phyloP scores from a whole-genome alignment of 2,888 invertebrate genomes.

The Pocota personata region DNA sequence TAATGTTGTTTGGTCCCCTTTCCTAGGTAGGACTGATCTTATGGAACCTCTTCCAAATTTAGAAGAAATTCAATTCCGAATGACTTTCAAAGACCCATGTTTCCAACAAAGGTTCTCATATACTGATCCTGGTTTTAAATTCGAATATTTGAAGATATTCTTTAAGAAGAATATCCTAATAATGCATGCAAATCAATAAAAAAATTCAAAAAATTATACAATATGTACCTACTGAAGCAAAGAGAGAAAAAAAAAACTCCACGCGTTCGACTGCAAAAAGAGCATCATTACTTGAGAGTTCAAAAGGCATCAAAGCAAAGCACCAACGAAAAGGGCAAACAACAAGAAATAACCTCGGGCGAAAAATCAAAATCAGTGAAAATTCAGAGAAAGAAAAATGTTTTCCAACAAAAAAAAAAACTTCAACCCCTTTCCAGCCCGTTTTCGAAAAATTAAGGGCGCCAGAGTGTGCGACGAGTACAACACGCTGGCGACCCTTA shows the following conservation, averaged over 20 bases:
- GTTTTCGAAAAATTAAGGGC: constrained; percentile 53
- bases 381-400: constrained; percentile 46
- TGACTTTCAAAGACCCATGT: too few relatives aligned
- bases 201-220: background rate
- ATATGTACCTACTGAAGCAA: too few relatives aligned
- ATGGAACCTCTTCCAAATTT: too few relatives aligned
- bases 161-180: background rate
- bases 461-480: constrained; percentile 55
- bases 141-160: too few relatives aligned
- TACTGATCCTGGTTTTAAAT: too few relatives aligned
- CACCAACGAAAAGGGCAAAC: constrained; percentile 42
- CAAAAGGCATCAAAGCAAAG: constrained; percentile 21
- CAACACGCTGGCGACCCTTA: constrained; percentile 37
- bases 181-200: constrained; percentile 18
- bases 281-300: constrained; percentile 44
- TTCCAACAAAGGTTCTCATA: too few relatives aligned
- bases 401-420: constrained; percentile 25
- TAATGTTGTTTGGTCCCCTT: too few relatives aligned
- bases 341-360: constrained; percentile 47
- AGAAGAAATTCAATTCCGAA: too few relatives aligned
- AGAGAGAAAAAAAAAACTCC: background rate
- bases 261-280: constrained; percentile 50
- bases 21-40: too few relatives aligned
- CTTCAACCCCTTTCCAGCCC: constrained; percentile 20
- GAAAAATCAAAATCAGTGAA: constrained; percentile 66